Percentiles rank a stretch among this genome's conserved stretches.
phyloP scores from a whole-genome alignment of 2,888 invertebrate species.

The Spialia ferax region DNA sequence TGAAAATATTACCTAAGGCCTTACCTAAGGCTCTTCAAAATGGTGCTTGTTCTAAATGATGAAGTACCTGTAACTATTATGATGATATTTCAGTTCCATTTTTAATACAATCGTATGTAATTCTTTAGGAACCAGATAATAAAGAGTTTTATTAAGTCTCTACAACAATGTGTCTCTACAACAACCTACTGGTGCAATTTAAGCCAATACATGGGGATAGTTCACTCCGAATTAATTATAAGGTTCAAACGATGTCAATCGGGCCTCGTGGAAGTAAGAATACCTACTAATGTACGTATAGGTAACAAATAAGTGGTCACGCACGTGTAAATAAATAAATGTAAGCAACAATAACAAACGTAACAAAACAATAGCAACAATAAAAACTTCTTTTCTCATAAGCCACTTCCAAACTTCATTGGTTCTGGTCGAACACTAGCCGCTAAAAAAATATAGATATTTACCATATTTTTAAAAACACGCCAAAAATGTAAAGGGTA shows the following conservation, averaged over 20 bases:
- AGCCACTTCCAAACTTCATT: too few relatives aligned
- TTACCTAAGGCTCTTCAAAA: too few relatives aligned
- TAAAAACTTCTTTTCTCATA: too few relatives aligned
- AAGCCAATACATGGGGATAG: background rate
- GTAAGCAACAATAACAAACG: background rate
- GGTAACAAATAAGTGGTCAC: background rate
- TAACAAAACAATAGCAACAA: too few relatives aligned
- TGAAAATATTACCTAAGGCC: too few relatives aligned
- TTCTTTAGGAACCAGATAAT: background rate
- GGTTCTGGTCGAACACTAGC: too few relatives aligned
- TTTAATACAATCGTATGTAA: background rate
- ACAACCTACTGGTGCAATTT: slow-evolving; percentile 1
- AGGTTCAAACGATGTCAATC: slow-evolving; percentile 11
- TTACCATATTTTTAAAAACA: too few relatives aligned
- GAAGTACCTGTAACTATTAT: too few relatives aligned
- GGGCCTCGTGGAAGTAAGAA: background rate
- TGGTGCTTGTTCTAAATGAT: too few relatives aligned
- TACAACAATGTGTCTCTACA: slow-evolving; percentile 8
- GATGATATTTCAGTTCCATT: background rate
- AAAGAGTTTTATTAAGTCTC: background rate
- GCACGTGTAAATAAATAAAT: background rate
- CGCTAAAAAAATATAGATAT: too few relatives aligned
- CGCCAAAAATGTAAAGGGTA: too few relatives aligned
- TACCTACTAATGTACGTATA: background rate
- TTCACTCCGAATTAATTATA: slow-evolving; percentile 5